phyloP scores from a whole-genome alignment of 2,113 vertebrate genomes.

The Phainopepla nitens region DNA sequence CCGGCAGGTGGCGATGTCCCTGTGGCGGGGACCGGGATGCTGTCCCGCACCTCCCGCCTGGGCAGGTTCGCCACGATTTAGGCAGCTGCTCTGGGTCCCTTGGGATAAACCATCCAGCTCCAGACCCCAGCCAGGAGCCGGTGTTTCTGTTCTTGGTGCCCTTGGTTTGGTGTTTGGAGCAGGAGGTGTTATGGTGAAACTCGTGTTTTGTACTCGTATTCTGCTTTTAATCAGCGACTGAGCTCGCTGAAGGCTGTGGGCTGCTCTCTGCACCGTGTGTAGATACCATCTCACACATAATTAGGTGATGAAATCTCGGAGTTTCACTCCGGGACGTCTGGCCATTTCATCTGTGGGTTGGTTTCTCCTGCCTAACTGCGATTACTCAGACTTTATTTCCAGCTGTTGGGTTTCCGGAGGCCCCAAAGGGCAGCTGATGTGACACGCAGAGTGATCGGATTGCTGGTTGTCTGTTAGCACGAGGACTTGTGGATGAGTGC shows the following conservation, averaged over 20 bases:
- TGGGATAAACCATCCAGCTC: rapidly evolving
- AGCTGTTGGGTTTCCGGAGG: conserved; percentile 2
- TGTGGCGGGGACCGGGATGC: not conserved
- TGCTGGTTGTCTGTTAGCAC: not conserved
- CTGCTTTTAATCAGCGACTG: not conserved
- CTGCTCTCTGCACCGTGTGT: not conserved
- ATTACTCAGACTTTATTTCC: not conserved
- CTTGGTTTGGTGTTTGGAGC: not conserved
- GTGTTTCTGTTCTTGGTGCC: rapidly evolving
- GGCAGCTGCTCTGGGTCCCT: not conserved
- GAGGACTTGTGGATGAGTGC: not conserved
- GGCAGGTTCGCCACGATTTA: rapidly evolving
- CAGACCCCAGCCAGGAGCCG: rapidly evolving
- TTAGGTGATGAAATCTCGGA: not conserved
- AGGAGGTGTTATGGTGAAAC: rapidly evolving
- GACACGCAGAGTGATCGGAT: not conserved
- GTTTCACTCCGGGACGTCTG: not conserved
- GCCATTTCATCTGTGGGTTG: not conserved
- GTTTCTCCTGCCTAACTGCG: not conserved
- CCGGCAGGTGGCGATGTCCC: conserved; percentile 1
- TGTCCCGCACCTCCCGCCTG: not conserved
- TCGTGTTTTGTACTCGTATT: rapidly evolving
- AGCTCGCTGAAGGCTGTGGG: not conserved
- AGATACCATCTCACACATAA: not conserved
- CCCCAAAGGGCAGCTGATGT: not conserved